Evolutionary conservation across 2,888 invertebrate genomes (phyloP), one percentile per base, ranked within the genome.

Genomic region (Acanthosepion esculentum): DNA sequence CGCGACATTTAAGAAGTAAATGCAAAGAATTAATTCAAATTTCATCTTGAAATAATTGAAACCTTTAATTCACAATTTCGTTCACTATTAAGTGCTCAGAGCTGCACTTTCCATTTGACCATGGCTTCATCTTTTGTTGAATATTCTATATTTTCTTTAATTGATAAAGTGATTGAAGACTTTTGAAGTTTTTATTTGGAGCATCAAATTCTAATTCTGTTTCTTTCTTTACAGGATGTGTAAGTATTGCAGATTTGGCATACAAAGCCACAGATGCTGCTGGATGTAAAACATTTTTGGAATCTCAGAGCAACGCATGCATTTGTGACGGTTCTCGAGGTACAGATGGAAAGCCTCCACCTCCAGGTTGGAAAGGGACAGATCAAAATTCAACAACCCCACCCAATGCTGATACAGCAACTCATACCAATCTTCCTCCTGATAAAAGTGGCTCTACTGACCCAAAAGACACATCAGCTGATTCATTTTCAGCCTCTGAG

Each of bases 181-280:
- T n/a, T n/a, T n/a, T n/a, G n/a, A n/a, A n/a, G n/a, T n/a, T n/a
- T n/a, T n/a, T n/a, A n/a, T 50, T 6, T 50, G 50, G 15, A 50
- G 8, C 50, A 15, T 50, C 50, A 50, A 50, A 50, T 50, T 15
- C 7, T 8, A 50, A 50, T 50, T 50, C 10, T 50, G 50, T 50
- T 50, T 50, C 23, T 48, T n/a, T 92, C 48, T 92, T 92, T 92
- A 12, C 92, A 92, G 92, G 92, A 8, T 92, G 92, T 20, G 41
- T 92, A 3, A 92, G 92, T 29, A 92, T 92, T 29, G 92, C 92
- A 10, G 92, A 48, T 50, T n/a, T 92, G 26, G 92, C 48, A 8
- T 92, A 92, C 48, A 92, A 92, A n/a, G 50, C 92, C 23, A 92
- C 92, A 8, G 92, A 48, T 10, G 92, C 92, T 12, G 92, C 50